Evolutionary conservation across 2,113 vertebrate genomes (phyloP), one percentile per base, ranked within the genome.

Genomic region (Caloenas nicobarica): DNA sequence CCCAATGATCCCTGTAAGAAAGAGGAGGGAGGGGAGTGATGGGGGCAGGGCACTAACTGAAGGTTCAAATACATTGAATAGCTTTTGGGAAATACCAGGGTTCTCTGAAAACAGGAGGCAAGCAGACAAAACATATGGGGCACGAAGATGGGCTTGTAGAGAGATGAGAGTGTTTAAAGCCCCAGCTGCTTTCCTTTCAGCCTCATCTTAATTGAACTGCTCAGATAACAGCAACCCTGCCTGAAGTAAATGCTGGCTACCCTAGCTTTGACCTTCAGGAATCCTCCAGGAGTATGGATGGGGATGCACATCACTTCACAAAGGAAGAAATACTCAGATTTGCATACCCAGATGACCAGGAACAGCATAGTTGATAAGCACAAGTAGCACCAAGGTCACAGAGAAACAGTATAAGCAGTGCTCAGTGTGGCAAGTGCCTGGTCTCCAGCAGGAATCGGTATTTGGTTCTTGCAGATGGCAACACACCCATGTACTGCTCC

Each of bases 221-320:
- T 93, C 38, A 86, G 88, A 86, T 90, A 96, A 87, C 82, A 89
- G 86, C 77, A 94, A 61, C 26, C 57, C 88, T 61, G 15, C 62
- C 34, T 33, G 65, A 94, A 96, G 62, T 61, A 88, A 93, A 74
- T 48, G 57, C 57, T 48, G 61, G 61, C 89, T 92, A 65, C 91
- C 80, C 83, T 68, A 91, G 83, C 73, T 91, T 72, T 93, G 86
- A 93, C 92, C 92, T 96, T 92, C 88, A 95, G 38, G 62, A 88
- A 60, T 92, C 65, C 57, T 95, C 58, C 46, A 93, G 69, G 65
- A 93, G 25, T 34, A 18, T 0, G 3, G 77, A 44, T 81, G 72
- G 58, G 44, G 77, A 86, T 36, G 61, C 17, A 76, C 65, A 79
- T n/a, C 13, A 81, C 50, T 82, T 88, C 4, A 4, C 23, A 77